These are phyloP conservation scores for Centropus bengalensis DNA, from an alignment of 2,113 vertebrate genomes.

Conservation along the genomic window DNA sequence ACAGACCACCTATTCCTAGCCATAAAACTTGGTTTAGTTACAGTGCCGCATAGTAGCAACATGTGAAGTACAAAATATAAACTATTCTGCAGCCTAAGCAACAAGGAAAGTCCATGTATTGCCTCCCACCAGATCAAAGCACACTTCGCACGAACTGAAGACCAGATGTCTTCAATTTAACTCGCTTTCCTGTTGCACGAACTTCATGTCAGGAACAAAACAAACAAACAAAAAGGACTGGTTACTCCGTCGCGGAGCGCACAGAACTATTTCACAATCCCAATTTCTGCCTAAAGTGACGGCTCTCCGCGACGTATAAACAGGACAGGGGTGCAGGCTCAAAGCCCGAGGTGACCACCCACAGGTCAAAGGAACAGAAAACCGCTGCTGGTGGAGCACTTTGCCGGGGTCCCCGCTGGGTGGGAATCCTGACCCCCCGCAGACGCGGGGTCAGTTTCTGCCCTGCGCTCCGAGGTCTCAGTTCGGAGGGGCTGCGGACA, in stretches of 20 bases:
- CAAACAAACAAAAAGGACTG: neutral
- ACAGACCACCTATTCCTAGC: neutral
- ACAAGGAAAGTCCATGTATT: neutral
- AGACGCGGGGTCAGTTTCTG: neutral
- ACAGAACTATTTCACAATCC: slow-evolving; percentile 40
- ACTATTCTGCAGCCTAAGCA: neutral
- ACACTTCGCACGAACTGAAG: neutral
- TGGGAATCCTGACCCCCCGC: rapidly evolving
- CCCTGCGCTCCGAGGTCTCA: neutral
- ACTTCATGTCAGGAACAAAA: slow-evolving; percentile 18
- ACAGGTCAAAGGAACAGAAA: neutral
- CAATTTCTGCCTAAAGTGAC: neutral
- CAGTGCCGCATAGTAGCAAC: neutral
- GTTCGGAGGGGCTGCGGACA: neutral
- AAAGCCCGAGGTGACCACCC: neutral
- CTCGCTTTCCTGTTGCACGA: neutral
- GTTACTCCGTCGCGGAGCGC: neutral
- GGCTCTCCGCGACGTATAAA: neutral
- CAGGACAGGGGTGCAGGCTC: neutral
- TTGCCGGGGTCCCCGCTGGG: neutral
- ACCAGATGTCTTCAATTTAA: slow-evolving; percentile 49
- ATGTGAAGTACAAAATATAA: neutral
- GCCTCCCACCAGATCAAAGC: slow-evolving; percentile 10
- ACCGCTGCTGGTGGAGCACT: neutral
- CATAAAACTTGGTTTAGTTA: neutral